These are phyloP conservation scores for Mayetiola destructor DNA, from an alignment of 2,888 invertebrate genomes.

Conservation along the genomic window DNA sequence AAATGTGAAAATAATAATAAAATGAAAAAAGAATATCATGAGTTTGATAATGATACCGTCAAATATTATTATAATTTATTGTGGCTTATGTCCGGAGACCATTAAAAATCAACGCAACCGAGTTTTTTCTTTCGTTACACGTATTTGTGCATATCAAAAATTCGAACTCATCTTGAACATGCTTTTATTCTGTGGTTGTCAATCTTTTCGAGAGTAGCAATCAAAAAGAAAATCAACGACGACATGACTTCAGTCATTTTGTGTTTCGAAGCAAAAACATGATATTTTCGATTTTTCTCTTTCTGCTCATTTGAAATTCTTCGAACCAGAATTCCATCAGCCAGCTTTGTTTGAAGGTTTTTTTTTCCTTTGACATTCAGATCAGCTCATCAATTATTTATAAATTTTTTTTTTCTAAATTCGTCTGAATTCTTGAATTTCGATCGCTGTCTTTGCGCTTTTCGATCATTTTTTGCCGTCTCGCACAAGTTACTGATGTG, in stretches of 20 bases:
- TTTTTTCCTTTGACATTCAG: conserved; percentile 7
- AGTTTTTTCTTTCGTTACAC: too few species aligned
- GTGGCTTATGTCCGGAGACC: conserved; percentile 8
- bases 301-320: neutral
- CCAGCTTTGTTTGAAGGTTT: neutral
- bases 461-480: too few species aligned
- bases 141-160: too few species aligned
- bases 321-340: neutral
- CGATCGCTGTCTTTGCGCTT: too few species aligned
- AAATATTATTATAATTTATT: conserved; percentile 8
- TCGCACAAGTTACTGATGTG: too few species aligned
- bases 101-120: too few species aligned
- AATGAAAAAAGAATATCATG: conserved; percentile 9
- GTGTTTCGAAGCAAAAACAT: too few species aligned
- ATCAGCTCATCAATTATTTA: conserved; percentile 11
- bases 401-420: neutral
- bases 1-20: conserved; percentile 12
- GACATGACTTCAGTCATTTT: too few species aligned
- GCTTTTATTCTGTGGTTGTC: too few species aligned
- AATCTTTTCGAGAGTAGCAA: too few species aligned
- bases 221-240: too few species aligned
- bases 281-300: neutral
- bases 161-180: too few species aligned
- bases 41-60: conserved; percentile 4
- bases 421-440: neutral